Evolutionary conservation across 2,113 vertebrate species (phyloP), one percentile per base, ranked within the genome.

Genomic region (Tautogolabrus adspersus): DNA sequence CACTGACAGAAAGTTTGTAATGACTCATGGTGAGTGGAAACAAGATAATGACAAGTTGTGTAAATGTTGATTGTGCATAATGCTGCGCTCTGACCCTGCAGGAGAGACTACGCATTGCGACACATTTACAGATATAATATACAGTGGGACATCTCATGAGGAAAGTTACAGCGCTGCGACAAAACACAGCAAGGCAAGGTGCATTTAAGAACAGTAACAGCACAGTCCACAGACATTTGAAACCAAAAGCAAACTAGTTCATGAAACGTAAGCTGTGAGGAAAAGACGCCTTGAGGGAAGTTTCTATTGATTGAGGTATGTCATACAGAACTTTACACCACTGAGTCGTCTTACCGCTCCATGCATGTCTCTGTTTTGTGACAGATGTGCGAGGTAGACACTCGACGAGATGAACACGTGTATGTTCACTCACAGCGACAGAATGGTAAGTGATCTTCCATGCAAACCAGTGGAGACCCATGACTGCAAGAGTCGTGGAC

Each of bases 51-150:
- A 5, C 6, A 76, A 80, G 19, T 38, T 87, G 66, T 79, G 84
- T 66, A 91, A 87, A 89, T 88, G 64, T 57, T 59, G 26, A 70
- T 64, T 55, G 60, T 63, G 47, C 37, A 42, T 21, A 47, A 51
- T 73, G 78, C 47, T 63, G 19, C 19, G 13, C n/a, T 74, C 66
- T 58, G 70, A 74, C 81, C 66, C 74, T 15, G 59, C 22, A 59
- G 12, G 30, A 79, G 5, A 60, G 26, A 64, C 30, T 15, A 19
- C 11, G 30, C 57, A 67, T 26, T 26, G 49, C 34, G 26, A 59
- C 51, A 42, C 37, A 51, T 57, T 58, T 64, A 34, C 30, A 74
- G 19, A 69, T 21, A 19, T 64, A 40, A 13, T n/a, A 22, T 5
- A 37, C 6, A 10, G 47, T 0, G 16, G 18, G 19, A 5, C 1